Percentiles rank a stretch among this genome's conserved stretches.
Conservation (phyloP, 1,140 invertebrate genomes). For the Sarcophaga bullata region DNA sequence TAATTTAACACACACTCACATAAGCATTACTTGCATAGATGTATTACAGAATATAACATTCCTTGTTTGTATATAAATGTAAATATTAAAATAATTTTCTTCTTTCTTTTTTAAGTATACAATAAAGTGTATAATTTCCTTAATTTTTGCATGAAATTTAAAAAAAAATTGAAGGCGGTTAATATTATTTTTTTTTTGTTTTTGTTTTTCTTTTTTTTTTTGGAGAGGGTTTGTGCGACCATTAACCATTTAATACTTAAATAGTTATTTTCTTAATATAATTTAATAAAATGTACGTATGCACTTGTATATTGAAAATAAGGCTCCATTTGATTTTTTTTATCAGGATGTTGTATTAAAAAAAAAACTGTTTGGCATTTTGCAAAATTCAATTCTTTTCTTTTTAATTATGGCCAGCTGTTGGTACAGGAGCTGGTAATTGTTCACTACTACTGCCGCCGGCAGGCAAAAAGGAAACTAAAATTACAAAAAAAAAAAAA, state of each 20-base stretch:
- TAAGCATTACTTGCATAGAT: not conserved
- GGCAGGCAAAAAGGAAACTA: conserved; percentile 58
- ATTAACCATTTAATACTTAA: conserved; percentile 11
- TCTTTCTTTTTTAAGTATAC: not conserved
- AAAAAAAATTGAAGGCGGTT: not conserved
- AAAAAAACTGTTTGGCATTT: not conserved
- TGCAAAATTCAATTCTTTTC: too few species aligned
- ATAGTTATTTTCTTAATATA: not conserved
- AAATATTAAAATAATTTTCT: not conserved
- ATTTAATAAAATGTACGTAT: not conserved
- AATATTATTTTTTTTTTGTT: too few species aligned
- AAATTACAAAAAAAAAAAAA: conserved; percentile 26
- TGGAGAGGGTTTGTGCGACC: not conserved
- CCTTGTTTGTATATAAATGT: not conserved
- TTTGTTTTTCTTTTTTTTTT: too few species aligned
- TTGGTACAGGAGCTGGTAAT: conserved; percentile 5
- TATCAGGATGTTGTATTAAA: not conserved
- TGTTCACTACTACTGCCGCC: conserved; percentile 44
- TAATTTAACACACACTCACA: conserved; percentile 19
- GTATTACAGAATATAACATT: not conserved
- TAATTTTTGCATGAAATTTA: not conserved
- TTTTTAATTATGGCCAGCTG: not conserved
- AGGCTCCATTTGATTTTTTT: not conserved
- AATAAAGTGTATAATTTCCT: conserved; percentile 5
- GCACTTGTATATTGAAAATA: conserved; percentile 5